Conservation (phyloP, 1,140 invertebrate genomes). For the Hyphantria cunea region DNA sequence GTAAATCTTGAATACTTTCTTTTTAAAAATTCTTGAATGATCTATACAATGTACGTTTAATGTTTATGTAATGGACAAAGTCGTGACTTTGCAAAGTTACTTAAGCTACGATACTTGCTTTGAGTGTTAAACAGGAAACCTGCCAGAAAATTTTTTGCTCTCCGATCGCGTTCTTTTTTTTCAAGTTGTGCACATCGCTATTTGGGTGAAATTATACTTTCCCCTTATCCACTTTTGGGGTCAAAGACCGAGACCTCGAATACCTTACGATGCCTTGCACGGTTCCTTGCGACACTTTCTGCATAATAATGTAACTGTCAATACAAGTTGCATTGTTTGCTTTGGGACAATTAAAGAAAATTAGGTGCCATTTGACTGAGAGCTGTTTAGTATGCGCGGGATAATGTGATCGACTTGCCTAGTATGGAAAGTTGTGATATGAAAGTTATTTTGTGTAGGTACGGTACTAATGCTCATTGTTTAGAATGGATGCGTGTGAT, state of each 20-base stretch:
- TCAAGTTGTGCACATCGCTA: conserved; percentile 32
- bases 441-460: conserved; percentile 22
- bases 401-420: conserved; percentile 19
- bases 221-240: conserved; percentile 55
- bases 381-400: conserved; percentile 34
- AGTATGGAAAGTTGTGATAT: conserved; percentile 35
- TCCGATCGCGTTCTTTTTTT: conserved; percentile 20
- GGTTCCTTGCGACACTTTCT: conserved; percentile 47
- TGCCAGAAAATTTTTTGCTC: neutral
- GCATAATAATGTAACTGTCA: conserved; percentile 60
- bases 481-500: neutral
- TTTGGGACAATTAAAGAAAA: conserved; percentile 50
- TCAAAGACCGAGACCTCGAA: conserved; percentile 50
- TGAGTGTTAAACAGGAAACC: no score
- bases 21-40: no score
- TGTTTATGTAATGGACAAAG: no score
- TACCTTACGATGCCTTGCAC: conserved; percentile 58
- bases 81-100: no score
- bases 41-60: no score
- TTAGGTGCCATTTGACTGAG: conserved; percentile 35
- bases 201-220: conserved; percentile 71
- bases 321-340: conserved; percentile 36
- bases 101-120: no score
- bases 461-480: neutral
- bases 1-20: no score